Percentiles rank a stretch among this genome's conserved stretches.
Evolutionary conservation across 2,888 invertebrate genomes (phyloP).

Genomic region (Xylophagus ater): DNA sequence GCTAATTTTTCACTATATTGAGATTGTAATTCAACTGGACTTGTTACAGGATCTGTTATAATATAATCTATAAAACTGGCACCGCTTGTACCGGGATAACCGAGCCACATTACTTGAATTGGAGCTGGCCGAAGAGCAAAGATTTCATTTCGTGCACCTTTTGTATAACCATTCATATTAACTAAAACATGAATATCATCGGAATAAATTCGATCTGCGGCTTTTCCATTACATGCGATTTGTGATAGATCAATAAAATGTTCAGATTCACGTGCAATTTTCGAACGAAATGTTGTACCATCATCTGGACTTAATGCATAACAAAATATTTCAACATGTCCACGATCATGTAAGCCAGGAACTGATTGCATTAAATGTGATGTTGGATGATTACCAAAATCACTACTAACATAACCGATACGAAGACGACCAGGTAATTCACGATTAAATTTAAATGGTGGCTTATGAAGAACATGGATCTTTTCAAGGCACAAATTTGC

Average conservation of each 20-base stretch:
- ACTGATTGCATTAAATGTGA: slow-evolving; percentile 99
- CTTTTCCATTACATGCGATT: slow-evolving; percentile 83
- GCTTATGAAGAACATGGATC: slow-evolving; percentile 77
- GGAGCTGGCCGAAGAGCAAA: slow-evolving; percentile 94
- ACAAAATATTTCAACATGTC: slow-evolving; percentile 78
- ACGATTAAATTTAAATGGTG: slow-evolving; percentile 59
- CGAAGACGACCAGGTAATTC: slow-evolving; percentile 56
- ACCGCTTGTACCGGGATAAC: slow-evolving; percentile 97
- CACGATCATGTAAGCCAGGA: slow-evolving; percentile 81
- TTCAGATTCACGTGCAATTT: slow-evolving; percentile 84
- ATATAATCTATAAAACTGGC: slow-evolving; percentile 98
- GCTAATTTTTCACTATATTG: slow-evolving; percentile 97
- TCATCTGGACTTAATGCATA: slow-evolving; percentile 93
- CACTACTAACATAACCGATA: slow-evolving; percentile 96
- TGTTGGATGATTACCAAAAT: slow-evolving; percentile 99
- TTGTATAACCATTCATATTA: slow-evolving; percentile 99
- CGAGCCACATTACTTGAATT: slow-evolving; percentile 98
- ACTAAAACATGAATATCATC: slow-evolving; percentile 94
- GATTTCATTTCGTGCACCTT: slow-evolving; percentile 97
- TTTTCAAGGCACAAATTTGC: slow-evolving; percentile 95
- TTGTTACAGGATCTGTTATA: slow-evolving; percentile 87
- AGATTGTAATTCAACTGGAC: slow-evolving; percentile 68
- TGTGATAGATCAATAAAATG: slow-evolving; percentile 91
- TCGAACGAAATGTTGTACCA: slow-evolving; percentile 91
- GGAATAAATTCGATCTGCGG: slow-evolving; percentile 80